Conservation (phyloP, 2,113 vertebrate species). For the Archocentrus centrarchus region DNA sequence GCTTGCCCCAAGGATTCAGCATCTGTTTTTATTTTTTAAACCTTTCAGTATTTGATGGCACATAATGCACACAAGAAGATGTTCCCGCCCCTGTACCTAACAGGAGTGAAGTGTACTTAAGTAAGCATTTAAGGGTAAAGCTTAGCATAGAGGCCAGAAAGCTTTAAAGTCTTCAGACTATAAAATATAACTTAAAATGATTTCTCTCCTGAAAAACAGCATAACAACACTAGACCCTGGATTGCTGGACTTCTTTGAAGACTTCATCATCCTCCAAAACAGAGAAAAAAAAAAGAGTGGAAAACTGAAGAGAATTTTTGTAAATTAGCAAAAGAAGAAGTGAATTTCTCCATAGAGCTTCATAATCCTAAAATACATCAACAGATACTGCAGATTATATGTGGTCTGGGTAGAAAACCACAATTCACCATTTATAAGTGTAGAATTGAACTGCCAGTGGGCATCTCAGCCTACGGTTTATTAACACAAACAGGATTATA, state of each 20-base stretch:
- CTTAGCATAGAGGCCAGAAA: neutral
- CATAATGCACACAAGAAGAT: neutral
- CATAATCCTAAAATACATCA: slow-evolving; percentile 6
- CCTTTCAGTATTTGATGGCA: neutral
- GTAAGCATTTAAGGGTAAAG: neutral
- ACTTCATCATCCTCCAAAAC: neutral
- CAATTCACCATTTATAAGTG: slow-evolving; percentile 31
- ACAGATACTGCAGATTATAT: slow-evolving; percentile 41
- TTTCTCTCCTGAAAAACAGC: neutral
- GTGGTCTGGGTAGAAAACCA: slow-evolving; percentile 16
- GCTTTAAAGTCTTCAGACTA: neutral
- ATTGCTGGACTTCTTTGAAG: neutral
- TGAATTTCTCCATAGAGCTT: neutral
- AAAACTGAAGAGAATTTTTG: neutral
- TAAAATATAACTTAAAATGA: neutral
- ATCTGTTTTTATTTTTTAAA: slow-evolving; percentile 1
- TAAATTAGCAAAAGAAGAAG: slow-evolving; percentile 6
- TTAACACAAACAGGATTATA: slow-evolving; percentile 43
- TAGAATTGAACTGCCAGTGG: slow-evolving; percentile 33
- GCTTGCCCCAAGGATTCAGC: neutral
- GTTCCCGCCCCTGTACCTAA: neutral
- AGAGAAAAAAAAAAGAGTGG: neutral
- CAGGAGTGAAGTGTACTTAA: neutral
- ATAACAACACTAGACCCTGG: neutral
- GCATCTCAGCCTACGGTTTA: slow-evolving; percentile 30